Conservation (phyloP, 2,113 vertebrate genomes). For the Chamaea fasciata region DNA sequence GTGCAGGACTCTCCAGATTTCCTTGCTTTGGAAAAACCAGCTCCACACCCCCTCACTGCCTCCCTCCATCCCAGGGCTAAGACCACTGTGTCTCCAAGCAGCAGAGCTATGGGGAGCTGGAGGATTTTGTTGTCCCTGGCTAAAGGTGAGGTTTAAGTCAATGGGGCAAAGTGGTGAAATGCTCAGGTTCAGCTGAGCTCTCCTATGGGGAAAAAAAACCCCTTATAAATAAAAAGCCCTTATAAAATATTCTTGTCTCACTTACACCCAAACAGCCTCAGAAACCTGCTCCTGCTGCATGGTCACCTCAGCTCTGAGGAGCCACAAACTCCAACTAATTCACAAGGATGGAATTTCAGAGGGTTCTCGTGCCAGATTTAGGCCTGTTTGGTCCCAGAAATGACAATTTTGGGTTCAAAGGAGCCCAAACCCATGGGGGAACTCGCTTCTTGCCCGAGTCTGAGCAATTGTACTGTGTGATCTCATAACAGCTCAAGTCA, state of each 20-base stretch:
- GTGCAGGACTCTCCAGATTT: background rate
- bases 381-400: background rate
- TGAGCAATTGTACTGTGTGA: background rate
- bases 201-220: background rate
- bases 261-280: background rate
- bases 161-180: background rate
- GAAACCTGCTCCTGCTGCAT: background rate
- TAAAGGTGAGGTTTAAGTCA: background rate
- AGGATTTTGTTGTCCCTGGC: background rate
- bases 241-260: background rate
- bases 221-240: background rate
- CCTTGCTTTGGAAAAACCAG: background rate
- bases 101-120: background rate
- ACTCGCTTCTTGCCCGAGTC: background rate
- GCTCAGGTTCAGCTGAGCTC: background rate
- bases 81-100: background rate
- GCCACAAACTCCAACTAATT: background rate
- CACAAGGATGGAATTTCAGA: background rate
- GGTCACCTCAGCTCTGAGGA: background rate
- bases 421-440: background rate
- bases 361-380: background rate
- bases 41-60: fast-evolving
- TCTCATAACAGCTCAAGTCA: background rate
- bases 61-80: background rate
- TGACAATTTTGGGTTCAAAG: background rate